These are phyloP conservation scores for Lota lota DNA, from an alignment of 2,113 vertebrate genomes.

Conservation along the genomic window DNA sequence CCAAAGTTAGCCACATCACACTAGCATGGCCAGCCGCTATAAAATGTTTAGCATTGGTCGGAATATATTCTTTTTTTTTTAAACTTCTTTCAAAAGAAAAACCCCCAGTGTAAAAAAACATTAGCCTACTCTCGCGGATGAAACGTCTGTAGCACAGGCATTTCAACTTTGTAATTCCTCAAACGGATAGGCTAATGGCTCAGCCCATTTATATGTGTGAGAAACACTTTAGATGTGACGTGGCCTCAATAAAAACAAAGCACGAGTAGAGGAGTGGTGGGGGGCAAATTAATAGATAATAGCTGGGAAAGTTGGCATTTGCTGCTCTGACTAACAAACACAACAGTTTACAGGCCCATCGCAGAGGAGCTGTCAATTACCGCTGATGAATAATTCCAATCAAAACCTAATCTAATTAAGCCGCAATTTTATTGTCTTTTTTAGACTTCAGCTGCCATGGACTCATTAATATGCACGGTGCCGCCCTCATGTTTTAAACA, in stretches of 20 bases:
- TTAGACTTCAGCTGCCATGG: conserved; percentile 79
- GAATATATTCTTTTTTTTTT: no score
- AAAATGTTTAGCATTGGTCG: no score
- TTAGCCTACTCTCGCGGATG: no score
- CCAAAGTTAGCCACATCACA: no score
- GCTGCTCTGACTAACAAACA: conserved; percentile 86
- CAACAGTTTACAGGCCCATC: conserved; percentile 77
- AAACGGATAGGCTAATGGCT: no score
- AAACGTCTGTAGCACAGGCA: no score
- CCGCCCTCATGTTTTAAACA: conserved; percentile 77
- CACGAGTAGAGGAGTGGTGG: conserved; percentile 16
- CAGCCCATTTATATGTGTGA: no score
- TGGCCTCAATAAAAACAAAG: not conserved
- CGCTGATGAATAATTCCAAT: conserved; percentile 85
- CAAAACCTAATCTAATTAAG: conserved; percentile 89
- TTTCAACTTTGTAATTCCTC: no score
- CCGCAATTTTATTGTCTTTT: conserved; percentile 79
- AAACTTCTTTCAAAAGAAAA: no score
- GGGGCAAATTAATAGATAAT: conserved; percentile 57
- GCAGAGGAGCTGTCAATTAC: conserved; percentile 76
- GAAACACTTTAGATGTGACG: not conserved
- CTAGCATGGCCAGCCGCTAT: no score
- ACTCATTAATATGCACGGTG: conserved; percentile 85
- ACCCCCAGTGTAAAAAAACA: no score
- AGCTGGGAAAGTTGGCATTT: conserved; percentile 73